Evolutionary conservation across 2,888 invertebrate species (phyloP).

Genomic region (Cylloceria caligata): DNA sequence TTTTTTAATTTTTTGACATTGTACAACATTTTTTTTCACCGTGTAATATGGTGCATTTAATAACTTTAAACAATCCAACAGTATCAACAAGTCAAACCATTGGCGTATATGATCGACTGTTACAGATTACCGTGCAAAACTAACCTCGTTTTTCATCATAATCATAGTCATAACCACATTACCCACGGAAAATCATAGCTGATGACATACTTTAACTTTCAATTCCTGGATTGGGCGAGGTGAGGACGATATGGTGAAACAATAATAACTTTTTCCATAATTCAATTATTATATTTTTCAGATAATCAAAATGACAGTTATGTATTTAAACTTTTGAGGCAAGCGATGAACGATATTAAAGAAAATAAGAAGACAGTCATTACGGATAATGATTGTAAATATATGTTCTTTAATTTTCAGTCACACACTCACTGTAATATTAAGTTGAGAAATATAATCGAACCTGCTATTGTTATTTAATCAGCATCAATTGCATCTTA

Average conservation of each 20-base stretch:
- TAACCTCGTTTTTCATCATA: constrained; percentile 36
- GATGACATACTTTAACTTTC: too few relatives aligned
- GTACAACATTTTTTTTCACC: too few relatives aligned
- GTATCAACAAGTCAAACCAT: constrained; percentile 57
- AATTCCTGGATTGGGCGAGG: too few relatives aligned
- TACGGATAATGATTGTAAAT: too few relatives aligned
- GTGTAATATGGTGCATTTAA: too few relatives aligned
- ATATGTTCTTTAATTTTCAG: neutral
- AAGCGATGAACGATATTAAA: neutral
- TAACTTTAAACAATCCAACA: neutral
- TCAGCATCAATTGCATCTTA: neutral
- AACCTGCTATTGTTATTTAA: constrained; percentile 28
- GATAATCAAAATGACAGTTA: too few relatives aligned
- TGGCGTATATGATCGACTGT: constrained; percentile 69
- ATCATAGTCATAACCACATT: constrained; percentile 52
- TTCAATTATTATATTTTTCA: too few relatives aligned
- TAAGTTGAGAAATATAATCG: constrained; percentile 27
- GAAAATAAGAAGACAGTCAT: neutral
- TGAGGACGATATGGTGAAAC: too few relatives aligned
- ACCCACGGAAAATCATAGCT: too few relatives aligned
- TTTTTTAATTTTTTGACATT: too few relatives aligned
- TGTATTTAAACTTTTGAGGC: neutral
- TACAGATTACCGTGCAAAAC: constrained; percentile 65
- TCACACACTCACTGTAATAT: neutral
- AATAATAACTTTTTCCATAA: too few relatives aligned